Evolutionary conservation across 2,888 invertebrate species (phyloP).

Genomic region (Xylophagus ater): DNA sequence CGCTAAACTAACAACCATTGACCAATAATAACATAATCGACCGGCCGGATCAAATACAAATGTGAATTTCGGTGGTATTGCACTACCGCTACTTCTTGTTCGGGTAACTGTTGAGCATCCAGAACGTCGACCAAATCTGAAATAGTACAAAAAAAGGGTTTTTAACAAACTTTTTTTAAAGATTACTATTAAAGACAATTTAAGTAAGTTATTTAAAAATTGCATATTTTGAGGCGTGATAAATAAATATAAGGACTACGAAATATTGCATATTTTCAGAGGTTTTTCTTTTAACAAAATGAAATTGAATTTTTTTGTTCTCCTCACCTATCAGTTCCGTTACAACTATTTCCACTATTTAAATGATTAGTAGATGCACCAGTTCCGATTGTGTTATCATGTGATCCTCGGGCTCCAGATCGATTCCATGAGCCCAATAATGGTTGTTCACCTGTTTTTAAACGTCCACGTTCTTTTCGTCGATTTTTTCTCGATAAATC

Average conservation of each 20-base stretch:
- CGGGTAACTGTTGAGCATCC: conserved; percentile 19
- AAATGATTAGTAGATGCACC: conserved; percentile 50
- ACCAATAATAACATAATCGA: conserved; percentile 92
- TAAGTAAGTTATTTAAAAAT: too few species aligned
- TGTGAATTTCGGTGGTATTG: conserved; percentile 57
- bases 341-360: conserved; percentile 50
- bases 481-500: conserved; percentile 57
- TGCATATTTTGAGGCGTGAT: too few species aligned
- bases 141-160: conserved; percentile 7
- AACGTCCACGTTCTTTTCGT: conserved; percentile 51
- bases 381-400: conserved; percentile 43
- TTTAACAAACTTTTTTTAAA: neutral
- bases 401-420: conserved; percentile 42
- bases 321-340: conserved; percentile 58
- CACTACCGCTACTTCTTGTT: conserved; percentile 26
- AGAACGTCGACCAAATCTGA: conserved; percentile 22
- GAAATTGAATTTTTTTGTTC: too few species aligned
- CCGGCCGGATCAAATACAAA: conserved; percentile 99
- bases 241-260: too few species aligned
- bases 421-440: conserved; percentile 57
- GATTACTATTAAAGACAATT: neutral
- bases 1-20: conserved; percentile 90
- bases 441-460: conserved; percentile 65
- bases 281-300: too few species aligned
- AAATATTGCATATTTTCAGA: too few species aligned